Evolutionary conservation across 1,140 invertebrate species (phyloP), one percentile per base, ranked within the genome.

Genomic region (Cyclargus thomasi): DNA sequence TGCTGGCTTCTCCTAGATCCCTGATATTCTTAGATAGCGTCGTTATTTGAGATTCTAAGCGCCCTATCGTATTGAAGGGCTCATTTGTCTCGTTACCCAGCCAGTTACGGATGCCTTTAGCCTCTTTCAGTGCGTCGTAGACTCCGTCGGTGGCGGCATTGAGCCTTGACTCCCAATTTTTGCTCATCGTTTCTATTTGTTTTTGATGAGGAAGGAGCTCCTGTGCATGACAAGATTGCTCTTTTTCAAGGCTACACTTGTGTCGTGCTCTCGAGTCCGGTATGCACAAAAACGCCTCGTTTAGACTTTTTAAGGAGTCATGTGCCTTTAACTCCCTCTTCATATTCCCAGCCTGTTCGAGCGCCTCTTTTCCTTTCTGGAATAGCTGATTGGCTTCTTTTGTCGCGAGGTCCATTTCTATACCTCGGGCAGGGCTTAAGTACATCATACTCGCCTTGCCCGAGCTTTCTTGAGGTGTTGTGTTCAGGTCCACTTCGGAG

Each of bases 241-340:
- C 74, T 17, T 64, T 71, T 57, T 75, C 74, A 16, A 71, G 70
- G 55, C 71, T 75, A n/a, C 39, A 21, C 17, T 68, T 71, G 21
- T 71, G 70, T 0, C 71, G 23, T n/a, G 66, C 68, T 16, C 71
- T 67, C 22, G 63, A 73, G 65, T 68, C 66, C 1, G 70, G 65
- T 11, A 71, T 29, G 55, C 1, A 53, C 22, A 71, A 39, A 0
- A 71, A 63, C 0, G 59, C 67, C 20, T 71, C 70, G 65, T 67
- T 67, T 10, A 70, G 65, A 7, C 47, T 22, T 20, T 70, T 65
- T 55, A 70, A 14, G 17, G 62, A 29, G n/a, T 70, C 65, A 0
- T 67, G 21, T 53, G 63, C 20, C 35, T 65, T 71, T 16, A 36
- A 63, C 11, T 71, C 70, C 18, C 53, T 62, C 18, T 71, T 71